Base-by-base conservation (phyloP, 92 coral and sea anemone genomes). In the Plumapathes pennacea region DNA sequence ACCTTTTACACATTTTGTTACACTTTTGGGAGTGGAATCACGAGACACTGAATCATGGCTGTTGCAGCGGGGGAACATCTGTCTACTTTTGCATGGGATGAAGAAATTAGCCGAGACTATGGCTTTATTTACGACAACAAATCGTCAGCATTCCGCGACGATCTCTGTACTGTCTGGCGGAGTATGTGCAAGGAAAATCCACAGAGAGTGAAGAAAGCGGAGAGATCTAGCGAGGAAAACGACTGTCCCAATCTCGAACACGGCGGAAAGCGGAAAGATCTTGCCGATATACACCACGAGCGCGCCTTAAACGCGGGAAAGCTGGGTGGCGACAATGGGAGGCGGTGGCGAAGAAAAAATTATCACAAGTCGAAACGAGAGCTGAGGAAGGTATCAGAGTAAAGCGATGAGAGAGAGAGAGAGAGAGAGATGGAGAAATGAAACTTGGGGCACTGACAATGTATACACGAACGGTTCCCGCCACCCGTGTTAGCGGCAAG, bases 241-340 rank as follows among this genome's bases (percentile, higher is more conserved):
- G 62, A 62, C 6, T 61, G 64, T 10, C 23, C 17, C 14, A 48
- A 10, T 22, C 47, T 41, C 25, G 81, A 58, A 23, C 60, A 34
- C 18, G 28, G 32, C n/a, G 66, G n/a, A 3, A 43, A 46, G 13
- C 30, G 64, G 23, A 29, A 51, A 60, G 96, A 88, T 57, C 83
- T 88, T 66, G 85, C 85, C 68, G 70, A 75, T 8, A 71, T 88
- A 42, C 96, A 88, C 77, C 86, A 57, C 57, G 96, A 88, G 56
- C 77, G 96, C 43, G 96, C 96, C 12, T 54, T 88, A 49, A 76
- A 88, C 67, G 90, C 90, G 67, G 90, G 90, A 39, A 77, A 84
- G 46, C 80, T 87, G 4, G 71, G 82, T 53, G 78, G 74, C 50
- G 95, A 86, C 69, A 77, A 40, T 67, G 96, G 90, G 25, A 69